phyloP scores from a whole-genome alignment of 2,797 vertebrate genomes.

The Crenuchus spilurus region DNA sequence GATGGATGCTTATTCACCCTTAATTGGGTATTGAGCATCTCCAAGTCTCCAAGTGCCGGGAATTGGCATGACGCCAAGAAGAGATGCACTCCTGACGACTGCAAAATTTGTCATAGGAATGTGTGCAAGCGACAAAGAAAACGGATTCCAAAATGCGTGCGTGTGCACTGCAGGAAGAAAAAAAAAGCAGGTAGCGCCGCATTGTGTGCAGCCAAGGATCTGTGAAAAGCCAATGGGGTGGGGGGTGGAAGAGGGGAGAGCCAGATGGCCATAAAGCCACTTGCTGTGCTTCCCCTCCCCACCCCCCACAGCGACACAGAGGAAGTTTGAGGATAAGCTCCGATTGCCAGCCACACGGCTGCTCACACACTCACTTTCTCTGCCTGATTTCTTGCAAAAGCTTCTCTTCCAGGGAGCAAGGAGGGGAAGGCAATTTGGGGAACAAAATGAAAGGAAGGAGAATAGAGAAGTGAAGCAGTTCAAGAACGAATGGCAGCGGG shows the following conservation, averaged over 20 bases:
- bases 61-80: constrained; percentile 6
- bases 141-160: background rate
- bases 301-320: constrained; percentile 32
- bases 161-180: constrained; percentile 1
- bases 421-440: background rate
- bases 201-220: constrained; percentile 35
- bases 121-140: background rate
- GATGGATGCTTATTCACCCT: constrained; percentile 46
- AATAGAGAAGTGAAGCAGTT: background rate
- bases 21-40: constrained; percentile 47
- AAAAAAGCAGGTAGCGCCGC: constrained; percentile 35
- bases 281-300: constrained; percentile 38
- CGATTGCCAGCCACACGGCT: constrained; percentile 38
- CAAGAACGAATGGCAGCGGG: background rate
- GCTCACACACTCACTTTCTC: constrained; percentile 20
- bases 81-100: background rate
- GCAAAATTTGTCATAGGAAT: constrained; percentile 23
- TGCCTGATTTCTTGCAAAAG: background rate
- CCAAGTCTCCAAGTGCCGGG: constrained; percentile 24
- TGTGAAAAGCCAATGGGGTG: background rate
- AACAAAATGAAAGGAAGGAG: constrained; percentile 14
- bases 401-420: background rate
- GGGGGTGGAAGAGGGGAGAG: constrained; percentile 15
- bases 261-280: constrained; percentile 59
- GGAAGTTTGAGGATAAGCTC: constrained; percentile 54